phyloP scores from a whole-genome alignment of 1,140 invertebrate species.

The Potamilus streckersoni region DNA sequence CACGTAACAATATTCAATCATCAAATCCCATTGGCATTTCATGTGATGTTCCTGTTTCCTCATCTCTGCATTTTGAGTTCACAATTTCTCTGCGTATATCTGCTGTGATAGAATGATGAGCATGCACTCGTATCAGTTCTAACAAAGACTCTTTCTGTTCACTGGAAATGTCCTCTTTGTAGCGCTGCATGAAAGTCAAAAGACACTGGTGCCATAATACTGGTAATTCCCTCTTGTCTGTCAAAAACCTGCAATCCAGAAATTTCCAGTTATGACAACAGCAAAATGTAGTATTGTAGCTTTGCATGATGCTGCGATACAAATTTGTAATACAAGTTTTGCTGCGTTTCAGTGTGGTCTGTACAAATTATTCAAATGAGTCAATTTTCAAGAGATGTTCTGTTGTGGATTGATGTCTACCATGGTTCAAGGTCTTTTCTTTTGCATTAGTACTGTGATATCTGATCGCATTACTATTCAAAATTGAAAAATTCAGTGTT shows the following conservation, averaged over 20 bases:
- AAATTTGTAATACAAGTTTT: background rate
- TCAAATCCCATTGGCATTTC: too few species aligned
- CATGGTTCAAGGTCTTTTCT: too few species aligned
- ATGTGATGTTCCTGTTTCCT: slow-evolving; percentile 32
- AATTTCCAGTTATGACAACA: slow-evolving; percentile 3
- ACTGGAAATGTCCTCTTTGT: slow-evolving; percentile 93
- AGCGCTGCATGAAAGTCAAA: slow-evolving; percentile 93
- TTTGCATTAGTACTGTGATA: too few species aligned
- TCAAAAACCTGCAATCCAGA: slow-evolving; percentile 79
- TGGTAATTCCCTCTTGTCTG: slow-evolving; percentile 85
- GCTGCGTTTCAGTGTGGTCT: background rate
- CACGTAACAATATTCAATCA: too few species aligned
- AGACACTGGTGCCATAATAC: slow-evolving; percentile 98
- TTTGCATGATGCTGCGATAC: background rate
- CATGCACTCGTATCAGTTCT: slow-evolving; percentile 81
- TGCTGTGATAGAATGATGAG: slow-evolving; percentile 84
- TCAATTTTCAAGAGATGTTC: too few species aligned
- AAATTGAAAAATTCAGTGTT: too few species aligned
- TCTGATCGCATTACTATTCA: too few species aligned
- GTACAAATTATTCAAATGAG: background rate
- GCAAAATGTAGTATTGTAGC: background rate
- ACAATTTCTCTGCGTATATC: slow-evolving; percentile 89
- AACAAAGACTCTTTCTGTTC: slow-evolving; percentile 92
- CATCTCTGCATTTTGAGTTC: slow-evolving; percentile 84
- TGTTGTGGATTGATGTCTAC: too few species aligned